These are phyloP conservation scores for Biston betularia DNA, from an alignment of 2,888 invertebrate species.

Conservation along the genomic window DNA sequence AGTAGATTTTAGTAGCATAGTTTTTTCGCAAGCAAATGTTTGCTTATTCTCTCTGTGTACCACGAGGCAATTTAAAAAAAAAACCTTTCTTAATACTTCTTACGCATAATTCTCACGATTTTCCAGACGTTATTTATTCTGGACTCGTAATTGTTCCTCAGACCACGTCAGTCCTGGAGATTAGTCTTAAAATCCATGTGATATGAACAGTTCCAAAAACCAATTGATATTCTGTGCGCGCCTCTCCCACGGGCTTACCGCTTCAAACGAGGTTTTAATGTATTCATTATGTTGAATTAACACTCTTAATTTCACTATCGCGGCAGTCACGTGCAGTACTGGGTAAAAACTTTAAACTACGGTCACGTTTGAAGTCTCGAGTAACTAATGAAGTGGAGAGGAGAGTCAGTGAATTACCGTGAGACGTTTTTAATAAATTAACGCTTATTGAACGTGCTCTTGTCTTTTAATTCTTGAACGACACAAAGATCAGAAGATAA, in stretches of 20 bases:
- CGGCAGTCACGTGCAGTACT: slow-evolving; percentile 53
- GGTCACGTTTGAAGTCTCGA: slow-evolving; percentile 44
- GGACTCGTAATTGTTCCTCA: neutral
- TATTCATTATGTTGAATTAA: slow-evolving; percentile 57
- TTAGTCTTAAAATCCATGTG: slow-evolving; percentile 11
- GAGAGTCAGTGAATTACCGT: slow-evolving; percentile 18
- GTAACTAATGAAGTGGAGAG: neutral
- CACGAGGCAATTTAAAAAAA: no score
- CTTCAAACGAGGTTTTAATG: slow-evolving; percentile 37
- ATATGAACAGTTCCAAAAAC: slow-evolving; percentile 6
- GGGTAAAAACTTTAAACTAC: slow-evolving; percentile 51
- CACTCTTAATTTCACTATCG: slow-evolving; percentile 66
- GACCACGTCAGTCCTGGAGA: slow-evolving; percentile 5
- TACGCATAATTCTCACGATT: no score
- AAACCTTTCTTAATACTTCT: no score
- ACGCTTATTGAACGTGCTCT: no score
- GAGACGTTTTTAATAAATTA: neutral
- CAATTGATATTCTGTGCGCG: slow-evolving; percentile 27
- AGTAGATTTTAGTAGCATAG: no score
- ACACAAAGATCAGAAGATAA: no score
- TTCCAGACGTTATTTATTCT: neutral
- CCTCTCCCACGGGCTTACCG: slow-evolving; percentile 19
- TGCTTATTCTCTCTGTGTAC: no score
- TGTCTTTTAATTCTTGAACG: no score
- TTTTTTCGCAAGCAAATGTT: no score